phyloP scores from a whole-genome alignment of 2,888 invertebrate genomes.

The Cetonia aurata region DNA sequence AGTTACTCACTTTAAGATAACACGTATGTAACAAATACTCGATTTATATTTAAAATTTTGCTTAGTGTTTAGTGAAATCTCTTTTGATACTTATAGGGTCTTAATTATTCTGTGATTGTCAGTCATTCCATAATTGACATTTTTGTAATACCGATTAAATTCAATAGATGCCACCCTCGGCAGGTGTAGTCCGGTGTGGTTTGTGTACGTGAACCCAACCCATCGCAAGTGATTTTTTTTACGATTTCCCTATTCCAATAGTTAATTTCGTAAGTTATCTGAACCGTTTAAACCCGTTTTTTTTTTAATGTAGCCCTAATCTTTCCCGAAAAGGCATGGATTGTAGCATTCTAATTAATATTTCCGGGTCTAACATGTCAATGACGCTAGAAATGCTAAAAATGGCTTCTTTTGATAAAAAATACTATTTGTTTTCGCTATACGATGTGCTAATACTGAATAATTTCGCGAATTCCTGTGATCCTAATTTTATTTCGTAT shows the following conservation, averaged over 20 bases:
- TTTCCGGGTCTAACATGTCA: conserved; percentile 56
- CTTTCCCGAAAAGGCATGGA: not conserved
- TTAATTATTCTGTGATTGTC: not conserved
- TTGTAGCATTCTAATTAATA: conserved; percentile 29
- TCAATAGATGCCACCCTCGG: conserved; percentile 21
- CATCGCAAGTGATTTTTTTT: conserved; percentile 50
- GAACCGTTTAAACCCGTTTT: conserved; percentile 24
- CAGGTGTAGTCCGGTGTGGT: conserved; percentile 42
- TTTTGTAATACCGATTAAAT: conserved; percentile 12
- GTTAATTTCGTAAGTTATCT: conserved; percentile 41
- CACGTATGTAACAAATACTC: no score
- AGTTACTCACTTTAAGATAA: no score
- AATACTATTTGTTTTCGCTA: conserved; percentile 46
- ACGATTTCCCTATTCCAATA: conserved; percentile 41
- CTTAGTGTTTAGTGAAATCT: not conserved
- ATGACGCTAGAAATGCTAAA: conserved; percentile 56
- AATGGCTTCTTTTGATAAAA: conserved; percentile 58
- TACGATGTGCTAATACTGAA: not conserved
- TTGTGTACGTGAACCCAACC: conserved; percentile 53
- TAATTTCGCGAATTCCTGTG: not conserved
- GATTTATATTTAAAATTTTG: no score
- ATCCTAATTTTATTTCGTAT: conserved; percentile 9
- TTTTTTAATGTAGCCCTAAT: conserved; percentile 22
- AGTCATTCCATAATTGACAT: conserved; percentile 2
- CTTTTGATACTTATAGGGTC: not conserved